Base-by-base conservation (phyloP, 2,113 vertebrate genomes). In the Ammodytes marinus region DNA sequence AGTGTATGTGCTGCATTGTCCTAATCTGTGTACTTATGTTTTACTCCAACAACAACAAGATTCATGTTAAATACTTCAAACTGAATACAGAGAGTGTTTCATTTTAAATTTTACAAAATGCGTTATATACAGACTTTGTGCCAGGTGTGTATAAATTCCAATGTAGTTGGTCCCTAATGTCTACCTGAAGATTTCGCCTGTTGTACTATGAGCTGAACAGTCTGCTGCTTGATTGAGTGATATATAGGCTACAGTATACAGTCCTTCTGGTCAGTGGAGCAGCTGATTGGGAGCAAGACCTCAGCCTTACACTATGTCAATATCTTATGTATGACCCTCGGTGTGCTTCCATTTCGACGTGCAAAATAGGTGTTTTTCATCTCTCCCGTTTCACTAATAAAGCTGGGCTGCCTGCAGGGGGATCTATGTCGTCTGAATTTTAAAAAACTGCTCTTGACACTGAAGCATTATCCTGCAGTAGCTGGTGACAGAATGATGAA, bases 401-500 rank as follows among this genome's bases (percentile, higher is more conserved):
- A 80, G 74, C 80, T 43, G 43, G 5, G 82, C 79, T 69, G 53
- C 68, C 27, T 67, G 68, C 72, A 54, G 83, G 75, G 61, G 83
- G 69, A 84, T 45, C 83, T 55, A 72, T 79, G 90, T 80, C 13
- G 67, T 63, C 79, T 87, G 88, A 91, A 94, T 91, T 69, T 86
- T 91, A 90, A 92, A 90, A 85, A 90, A 85, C 67, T 46, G 78
- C 73, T 84, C 55, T 55, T 79, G 91, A 94, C 90, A 89, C 91
- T 91, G 91, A 93, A 74, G 90, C 77, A 91, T 92, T 91, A 90
- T 89, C 71, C 88, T 69, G 90, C 92, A 83, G 92, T 61, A 64
- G 87, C 88, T 68, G 89, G 58, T 88, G 92, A 90, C 91, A 93
- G 90, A 69, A 91, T 92, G 93, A 94, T 91, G 89, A 91, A 94